phyloP scores from a whole-genome alignment of 2,113 vertebrate species.

The Callipepla californica region DNA sequence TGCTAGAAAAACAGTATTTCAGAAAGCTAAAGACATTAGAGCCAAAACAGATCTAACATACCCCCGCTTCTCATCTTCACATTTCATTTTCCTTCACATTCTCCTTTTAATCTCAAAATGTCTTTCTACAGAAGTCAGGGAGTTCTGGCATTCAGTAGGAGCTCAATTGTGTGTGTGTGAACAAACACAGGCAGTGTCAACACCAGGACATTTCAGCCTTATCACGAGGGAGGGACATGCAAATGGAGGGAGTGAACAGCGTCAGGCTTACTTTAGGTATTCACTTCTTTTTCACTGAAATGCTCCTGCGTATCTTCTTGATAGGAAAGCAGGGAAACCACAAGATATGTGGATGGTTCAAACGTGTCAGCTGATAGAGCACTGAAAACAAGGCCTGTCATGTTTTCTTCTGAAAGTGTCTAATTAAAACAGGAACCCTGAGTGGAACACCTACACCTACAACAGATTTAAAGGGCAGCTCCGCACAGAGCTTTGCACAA shows the following conservation, averaged over 20 bases:
- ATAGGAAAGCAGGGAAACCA: neutral
- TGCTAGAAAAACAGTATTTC: neutral
- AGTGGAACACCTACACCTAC: neutral
- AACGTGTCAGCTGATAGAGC: neutral
- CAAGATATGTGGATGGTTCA: neutral
- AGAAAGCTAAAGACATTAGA: neutral
- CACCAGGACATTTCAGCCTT: neutral
- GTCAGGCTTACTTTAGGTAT: neutral
- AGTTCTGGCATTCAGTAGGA: neutral
- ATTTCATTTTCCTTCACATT: neutral
- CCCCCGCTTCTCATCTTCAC: neutral
- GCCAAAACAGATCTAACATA: neutral
- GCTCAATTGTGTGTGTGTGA: neutral
- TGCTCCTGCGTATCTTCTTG: neutral
- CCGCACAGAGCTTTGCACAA: neutral
- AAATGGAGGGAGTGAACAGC: neutral
- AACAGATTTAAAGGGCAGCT: neutral
- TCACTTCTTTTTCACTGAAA: neutral
- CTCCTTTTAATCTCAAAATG: neutral
- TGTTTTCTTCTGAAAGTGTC: neutral
- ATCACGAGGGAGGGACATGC: neutral
- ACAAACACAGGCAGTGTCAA: slow-evolving; percentile 16
- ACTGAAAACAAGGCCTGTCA: neutral
- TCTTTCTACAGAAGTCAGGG: neutral
- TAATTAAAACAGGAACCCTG: neutral